phyloP scores from a whole-genome alignment of 2,113 vertebrate genomes.

The Pedetes capensis region DNA sequence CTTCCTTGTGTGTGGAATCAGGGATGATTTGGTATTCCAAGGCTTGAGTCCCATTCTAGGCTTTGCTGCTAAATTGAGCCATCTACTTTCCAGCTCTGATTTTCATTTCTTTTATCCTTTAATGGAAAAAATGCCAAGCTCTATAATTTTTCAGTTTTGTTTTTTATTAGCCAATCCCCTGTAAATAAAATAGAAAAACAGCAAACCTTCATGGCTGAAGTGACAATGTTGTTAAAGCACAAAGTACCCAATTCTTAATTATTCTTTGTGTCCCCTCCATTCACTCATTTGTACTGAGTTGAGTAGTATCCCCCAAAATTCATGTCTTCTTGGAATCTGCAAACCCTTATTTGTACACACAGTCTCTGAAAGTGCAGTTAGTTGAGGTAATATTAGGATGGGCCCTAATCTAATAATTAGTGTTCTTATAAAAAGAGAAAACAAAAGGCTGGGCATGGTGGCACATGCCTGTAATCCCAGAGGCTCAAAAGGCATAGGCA shows the following conservation, averaged over 20 bases:
- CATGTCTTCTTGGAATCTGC: background rate
- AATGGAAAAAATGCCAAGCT: background rate
- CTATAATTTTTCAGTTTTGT: background rate
- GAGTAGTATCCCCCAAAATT: background rate
- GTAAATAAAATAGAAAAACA: conserved; percentile 16
- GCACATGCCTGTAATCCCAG: no score
- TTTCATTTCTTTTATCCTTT: background rate
- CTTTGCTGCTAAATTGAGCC: background rate
- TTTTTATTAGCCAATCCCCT: background rate
- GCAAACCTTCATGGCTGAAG: background rate
- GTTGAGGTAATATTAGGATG: background rate
- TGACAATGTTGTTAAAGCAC: background rate
- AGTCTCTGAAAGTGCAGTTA: background rate
- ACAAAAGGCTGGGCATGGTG: no score
- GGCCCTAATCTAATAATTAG: background rate
- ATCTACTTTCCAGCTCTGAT: background rate
- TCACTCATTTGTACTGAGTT: background rate
- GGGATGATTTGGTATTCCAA: background rate
- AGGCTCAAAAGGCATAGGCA: no score
- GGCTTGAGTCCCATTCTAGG: background rate
- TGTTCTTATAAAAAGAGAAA: background rate
- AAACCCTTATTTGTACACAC: background rate
- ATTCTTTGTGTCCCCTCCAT: background rate
- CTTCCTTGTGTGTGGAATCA: background rate
- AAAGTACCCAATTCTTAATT: background rate